Base-by-base conservation (phyloP, 1,140 invertebrate genomes). In the Dendrolimus punctatus region DNA sequence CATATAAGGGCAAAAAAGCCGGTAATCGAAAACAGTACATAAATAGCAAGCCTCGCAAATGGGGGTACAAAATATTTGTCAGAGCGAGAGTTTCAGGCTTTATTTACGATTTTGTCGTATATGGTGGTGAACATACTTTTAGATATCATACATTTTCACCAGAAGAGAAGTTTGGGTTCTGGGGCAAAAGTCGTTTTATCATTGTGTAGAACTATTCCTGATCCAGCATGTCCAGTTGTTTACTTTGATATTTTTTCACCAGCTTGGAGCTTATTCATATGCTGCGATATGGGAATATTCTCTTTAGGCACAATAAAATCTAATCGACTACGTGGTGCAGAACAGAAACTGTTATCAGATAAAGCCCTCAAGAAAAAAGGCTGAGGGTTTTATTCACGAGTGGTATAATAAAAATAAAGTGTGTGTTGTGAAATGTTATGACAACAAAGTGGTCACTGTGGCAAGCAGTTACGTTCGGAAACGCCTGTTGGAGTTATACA, bases 1-100 rank as follows among this genome's bases (percentile, higher is more conserved):
- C 73, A 39, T 88, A 84, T 57, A 88, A 87, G 61, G 86, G 82
- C 1, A 69, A 67, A 37, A 68, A 75, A 69, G 73, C 71, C 36
- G 76, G 71, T 23, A 60, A 51, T 40, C 66, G 82, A 10, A 62
- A 58, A 53, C 61, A 66, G 40, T 69, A 64, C 42, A 47, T 62
- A 51, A 62, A 57, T 42, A 61, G 39, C 41, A 64, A 66, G 37
- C 58, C 58, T 49, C 42, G 49, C 36, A 63, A 63, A 53, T 66
- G 56, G 58, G 59, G 78, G 5, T 74, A 76, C 23, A 87, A 85
- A 67, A 53, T 84, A 49, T 87, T 72, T 64, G 69, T 72, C 39
- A 49, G 68, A 60, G 66, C 72, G 39, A 68, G 66, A 46, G 55
- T 68, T 48, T 69, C 61, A 50, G 80, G 79, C 40, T 67, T 82